Conservation (phyloP, 2,113 vertebrate genomes). For the Ptilonorhynchus violaceus region DNA sequence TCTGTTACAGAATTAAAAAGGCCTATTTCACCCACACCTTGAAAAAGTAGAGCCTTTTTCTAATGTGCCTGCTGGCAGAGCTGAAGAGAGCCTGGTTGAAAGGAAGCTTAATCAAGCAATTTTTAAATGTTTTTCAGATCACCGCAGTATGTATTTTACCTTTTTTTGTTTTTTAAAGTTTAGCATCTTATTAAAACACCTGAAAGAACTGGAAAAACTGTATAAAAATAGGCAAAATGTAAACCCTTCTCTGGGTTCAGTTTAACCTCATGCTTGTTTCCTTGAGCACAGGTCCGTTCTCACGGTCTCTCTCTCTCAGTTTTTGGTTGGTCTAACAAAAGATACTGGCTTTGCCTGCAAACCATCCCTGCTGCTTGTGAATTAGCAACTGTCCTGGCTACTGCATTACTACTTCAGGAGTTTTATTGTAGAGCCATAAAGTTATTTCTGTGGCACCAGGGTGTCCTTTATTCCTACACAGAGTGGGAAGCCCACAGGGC, state of each 20-base stretch:
- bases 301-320: background rate
- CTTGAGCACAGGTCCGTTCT: accelerated
- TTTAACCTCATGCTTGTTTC: background rate
- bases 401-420: background rate
- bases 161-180: background rate
- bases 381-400: background rate
- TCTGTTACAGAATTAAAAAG: background rate
- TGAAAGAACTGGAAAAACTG: background rate
- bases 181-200: background rate
- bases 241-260: background rate
- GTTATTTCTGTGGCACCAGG: background rate
- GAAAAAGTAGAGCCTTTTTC: background rate
- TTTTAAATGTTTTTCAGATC: background rate
- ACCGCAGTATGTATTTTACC: background rate
- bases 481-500: background rate
- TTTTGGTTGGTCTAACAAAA: background rate
- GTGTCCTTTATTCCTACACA: background rate
- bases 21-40: background rate
- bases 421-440: background rate
- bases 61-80: background rate
- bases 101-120: background rate
- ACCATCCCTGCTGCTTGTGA: background rate
- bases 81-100: background rate
- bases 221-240: background rate
- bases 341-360: background rate